Conservation (phyloP, 2,797 vertebrate species). For the Aplochiton taeniatus region DNA sequence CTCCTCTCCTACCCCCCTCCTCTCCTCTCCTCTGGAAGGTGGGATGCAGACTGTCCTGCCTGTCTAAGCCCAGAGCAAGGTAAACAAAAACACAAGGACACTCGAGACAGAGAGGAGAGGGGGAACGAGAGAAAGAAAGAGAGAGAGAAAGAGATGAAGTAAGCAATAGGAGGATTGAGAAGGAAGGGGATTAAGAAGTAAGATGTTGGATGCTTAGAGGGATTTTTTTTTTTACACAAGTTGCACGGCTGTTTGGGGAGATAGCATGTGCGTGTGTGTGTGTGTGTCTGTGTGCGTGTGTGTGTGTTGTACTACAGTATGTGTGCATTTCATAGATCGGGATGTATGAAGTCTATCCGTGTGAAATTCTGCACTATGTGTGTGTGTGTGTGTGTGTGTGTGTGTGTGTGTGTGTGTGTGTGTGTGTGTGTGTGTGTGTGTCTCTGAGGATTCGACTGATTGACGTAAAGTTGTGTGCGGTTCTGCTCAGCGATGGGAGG, state of each 20-base stretch:
- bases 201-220: constrained; percentile 39
- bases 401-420: constrained; percentile 6
- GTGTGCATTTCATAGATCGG: not conserved
- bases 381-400: not conserved
- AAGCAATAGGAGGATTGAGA: constrained; percentile 45
- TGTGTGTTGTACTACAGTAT: constrained; percentile 17
- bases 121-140: constrained; percentile 7
- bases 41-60: no score
- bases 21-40: no score
- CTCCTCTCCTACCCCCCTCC: constrained; percentile 26
- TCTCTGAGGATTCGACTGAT: no score
- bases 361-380: not conserved
- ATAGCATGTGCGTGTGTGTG: constrained; percentile 20
- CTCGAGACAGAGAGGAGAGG: not conserved
- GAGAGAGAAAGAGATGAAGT: constrained; percentile 31
- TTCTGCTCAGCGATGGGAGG: no score
- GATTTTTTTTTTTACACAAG: constrained; percentile 45
- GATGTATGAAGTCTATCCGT: no score
- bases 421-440: not conserved
- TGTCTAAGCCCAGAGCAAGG: no score
- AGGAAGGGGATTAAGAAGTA: constrained; percentile 52
- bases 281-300: constrained; percentile 5
- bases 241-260: constrained; percentile 40
- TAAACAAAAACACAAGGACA: no score
- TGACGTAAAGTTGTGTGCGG: no score